Conservation (phyloP, 2,888 invertebrate species). For the Eupithecia inturbata region DNA sequence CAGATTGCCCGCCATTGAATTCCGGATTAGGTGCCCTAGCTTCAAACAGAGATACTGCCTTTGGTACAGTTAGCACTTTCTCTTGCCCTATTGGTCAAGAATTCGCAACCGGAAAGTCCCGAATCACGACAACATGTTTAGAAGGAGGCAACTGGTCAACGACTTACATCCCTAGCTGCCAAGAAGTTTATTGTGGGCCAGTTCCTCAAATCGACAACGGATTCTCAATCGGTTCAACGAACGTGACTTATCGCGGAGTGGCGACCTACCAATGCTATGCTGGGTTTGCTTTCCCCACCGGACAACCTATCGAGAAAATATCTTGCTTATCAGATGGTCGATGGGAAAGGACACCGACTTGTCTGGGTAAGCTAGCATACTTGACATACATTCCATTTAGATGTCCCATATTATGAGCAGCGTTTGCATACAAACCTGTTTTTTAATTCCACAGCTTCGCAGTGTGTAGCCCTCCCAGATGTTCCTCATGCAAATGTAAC, state of each 20-base stretch:
- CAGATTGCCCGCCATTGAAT: constrained; percentile 93
- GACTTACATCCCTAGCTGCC: constrained; percentile 95
- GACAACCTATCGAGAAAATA: constrained; percentile 93
- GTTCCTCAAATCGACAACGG: constrained; percentile 99
- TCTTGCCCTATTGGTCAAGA: constrained; percentile 97
- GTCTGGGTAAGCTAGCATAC: constrained; percentile 86
- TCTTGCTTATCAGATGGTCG: constrained; percentile 94
- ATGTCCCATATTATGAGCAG: not conserved
- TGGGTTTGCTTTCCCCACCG: constrained; percentile 96
- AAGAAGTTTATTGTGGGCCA: constrained; percentile 97
- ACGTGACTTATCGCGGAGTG: constrained; percentile 96
- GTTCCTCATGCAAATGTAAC: constrained; percentile 94
- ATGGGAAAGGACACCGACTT: constrained; percentile 96
- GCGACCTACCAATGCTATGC: constrained; percentile 99
- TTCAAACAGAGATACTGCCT: constrained; percentile 95
- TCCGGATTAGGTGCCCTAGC: constrained; percentile 95
- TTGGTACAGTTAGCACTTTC: constrained; percentile 94
- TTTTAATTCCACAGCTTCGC: constrained; percentile 87
- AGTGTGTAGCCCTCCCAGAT: constrained; percentile 94
- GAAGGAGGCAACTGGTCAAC: constrained; percentile 97
- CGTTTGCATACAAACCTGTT: constrained; percentile 13
- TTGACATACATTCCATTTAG: constrained; percentile 10
- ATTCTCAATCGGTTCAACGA: constrained; percentile 97
- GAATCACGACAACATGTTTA: constrained; percentile 93
- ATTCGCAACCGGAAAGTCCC: constrained; percentile 94